A percentile compares a stretch with the other conserved stretches of the same genome.
phyloP scores from a whole-genome alignment of 1,140 invertebrate genomes.

The Drosophila dunni region DNA sequence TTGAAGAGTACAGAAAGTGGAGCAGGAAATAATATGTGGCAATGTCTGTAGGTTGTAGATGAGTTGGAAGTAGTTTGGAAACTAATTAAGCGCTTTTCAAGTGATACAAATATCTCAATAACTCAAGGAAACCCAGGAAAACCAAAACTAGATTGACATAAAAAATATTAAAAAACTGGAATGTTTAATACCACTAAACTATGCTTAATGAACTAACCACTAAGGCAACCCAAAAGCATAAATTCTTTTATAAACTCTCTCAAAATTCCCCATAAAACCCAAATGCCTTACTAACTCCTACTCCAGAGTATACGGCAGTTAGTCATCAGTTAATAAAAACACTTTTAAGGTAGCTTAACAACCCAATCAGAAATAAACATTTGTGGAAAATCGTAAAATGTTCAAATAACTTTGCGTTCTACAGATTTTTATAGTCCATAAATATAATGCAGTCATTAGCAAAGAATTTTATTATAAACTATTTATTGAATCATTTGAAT shows the following conservation, averaged over 20 bases:
- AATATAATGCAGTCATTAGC: slow-evolving; percentile 18
- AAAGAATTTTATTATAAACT: slow-evolving; percentile 23
- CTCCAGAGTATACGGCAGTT: slow-evolving; percentile 19
- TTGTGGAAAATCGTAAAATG: slow-evolving; percentile 23
- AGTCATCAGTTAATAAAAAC: slow-evolving; percentile 26
- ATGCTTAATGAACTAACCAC: too few relatives aligned
- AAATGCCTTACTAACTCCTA: not conserved
- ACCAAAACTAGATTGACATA: too few relatives aligned
- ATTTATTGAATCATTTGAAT: slow-evolving; percentile 14
- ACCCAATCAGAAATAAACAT: not conserved
- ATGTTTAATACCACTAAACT: not conserved
- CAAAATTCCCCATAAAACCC: too few relatives aligned
- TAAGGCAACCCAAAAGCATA: too few relatives aligned
- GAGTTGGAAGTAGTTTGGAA: too few relatives aligned
- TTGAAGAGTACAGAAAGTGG: not conserved
- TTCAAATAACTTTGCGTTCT: not conserved
- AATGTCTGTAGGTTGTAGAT: too few relatives aligned
- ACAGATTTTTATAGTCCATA: slow-evolving; percentile 13
- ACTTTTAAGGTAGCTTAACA: slow-evolving; percentile 34
- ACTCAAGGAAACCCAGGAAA: too few relatives aligned
- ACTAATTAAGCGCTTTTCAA: too few relatives aligned
- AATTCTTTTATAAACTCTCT: too few relatives aligned
- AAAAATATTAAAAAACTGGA: not conserved
- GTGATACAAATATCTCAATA: too few relatives aligned
- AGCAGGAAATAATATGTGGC: not conserved